These are phyloP conservation scores for Sylvilagus floridanus DNA, from an alignment of 2,797 vertebrate species.

Conservation along the genomic window DNA sequence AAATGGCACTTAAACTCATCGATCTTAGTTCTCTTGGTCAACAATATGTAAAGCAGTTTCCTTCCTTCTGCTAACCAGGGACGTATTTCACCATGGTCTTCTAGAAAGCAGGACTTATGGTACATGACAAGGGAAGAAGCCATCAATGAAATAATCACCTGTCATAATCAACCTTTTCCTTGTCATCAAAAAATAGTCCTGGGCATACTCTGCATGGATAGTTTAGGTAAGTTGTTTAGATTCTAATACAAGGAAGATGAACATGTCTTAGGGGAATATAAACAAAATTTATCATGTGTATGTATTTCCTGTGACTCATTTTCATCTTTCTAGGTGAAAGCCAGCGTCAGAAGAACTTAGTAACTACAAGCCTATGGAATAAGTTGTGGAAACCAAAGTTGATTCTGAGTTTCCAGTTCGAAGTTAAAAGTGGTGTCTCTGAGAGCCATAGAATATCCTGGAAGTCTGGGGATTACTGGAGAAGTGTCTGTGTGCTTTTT, in stretches of 20 bases:
- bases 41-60: neutral
- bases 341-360: neutral
- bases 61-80: neutral
- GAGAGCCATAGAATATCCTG: neutral
- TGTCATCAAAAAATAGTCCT: neutral
- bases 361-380: neutral
- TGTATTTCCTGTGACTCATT: neutral
- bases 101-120: neutral
- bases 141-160: neutral
- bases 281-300: neutral
- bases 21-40: neutral
- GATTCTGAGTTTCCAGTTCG: neutral
- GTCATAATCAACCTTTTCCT: neutral
- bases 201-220: neutral
- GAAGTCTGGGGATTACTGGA: neutral
- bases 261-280: neutral
- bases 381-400: neutral
- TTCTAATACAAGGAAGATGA: neutral
- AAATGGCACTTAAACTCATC: neutral
- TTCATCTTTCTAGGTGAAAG: neutral
- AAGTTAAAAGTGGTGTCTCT: neutral
- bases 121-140: neutral
- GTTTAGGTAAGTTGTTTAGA: neutral
- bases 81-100: neutral
- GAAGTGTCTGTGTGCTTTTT: neutral